These are phyloP conservation scores for Chromis chromis DNA, from an alignment of 2,797 vertebrate genomes.

Conservation along the genomic window DNA sequence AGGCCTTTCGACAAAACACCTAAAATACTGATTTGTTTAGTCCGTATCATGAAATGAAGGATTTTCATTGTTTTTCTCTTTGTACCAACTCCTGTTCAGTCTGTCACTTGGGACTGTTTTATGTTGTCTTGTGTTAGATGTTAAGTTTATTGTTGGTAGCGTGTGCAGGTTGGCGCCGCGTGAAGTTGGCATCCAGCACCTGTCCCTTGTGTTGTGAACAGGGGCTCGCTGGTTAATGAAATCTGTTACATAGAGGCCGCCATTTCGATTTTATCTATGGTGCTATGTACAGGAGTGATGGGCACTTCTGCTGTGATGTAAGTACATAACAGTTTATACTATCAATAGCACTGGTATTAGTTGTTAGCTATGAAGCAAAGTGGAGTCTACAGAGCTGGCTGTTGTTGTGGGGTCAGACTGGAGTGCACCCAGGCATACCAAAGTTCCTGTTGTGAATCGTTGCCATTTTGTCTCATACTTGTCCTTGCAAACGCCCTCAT, in stretches of 20 bases:
- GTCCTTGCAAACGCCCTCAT: slow-evolving; percentile 52
- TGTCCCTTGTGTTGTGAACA: slow-evolving; percentile 64
- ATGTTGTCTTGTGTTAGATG: slow-evolving; percentile 69
- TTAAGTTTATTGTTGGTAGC: slow-evolving; percentile 68
- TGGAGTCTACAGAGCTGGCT: slow-evolving; percentile 57
- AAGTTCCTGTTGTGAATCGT: slow-evolving; percentile 72
- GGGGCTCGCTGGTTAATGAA: slow-evolving; percentile 67
- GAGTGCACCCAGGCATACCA: slow-evolving; percentile 73
- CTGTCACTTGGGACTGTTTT: slow-evolving; percentile 64
- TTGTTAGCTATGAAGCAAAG: slow-evolving; percentile 40
- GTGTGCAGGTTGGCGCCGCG: slow-evolving; percentile 63
- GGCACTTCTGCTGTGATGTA: slow-evolving; percentile 70
- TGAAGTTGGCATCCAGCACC: slow-evolving; percentile 67
- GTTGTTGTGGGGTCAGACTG: slow-evolving; percentile 68
- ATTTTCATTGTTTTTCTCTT: slow-evolving; percentile 57
- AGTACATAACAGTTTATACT: slow-evolving; percentile 56
- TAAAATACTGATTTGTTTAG: slow-evolving; percentile 49
- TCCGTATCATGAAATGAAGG: slow-evolving; percentile 72
- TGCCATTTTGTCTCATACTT: slow-evolving; percentile 53
- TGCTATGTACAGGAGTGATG: slow-evolving; percentile 73
- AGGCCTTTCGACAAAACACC: slow-evolving; percentile 64
- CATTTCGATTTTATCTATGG: slow-evolving; percentile 70
- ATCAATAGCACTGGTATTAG: slow-evolving; percentile 65
- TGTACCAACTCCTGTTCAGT: slow-evolving; percentile 69
- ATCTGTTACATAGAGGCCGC: slow-evolving; percentile 77